Conservation (phyloP, 2,113 vertebrate genomes). For the Rousettus leschenaultii region DNA sequence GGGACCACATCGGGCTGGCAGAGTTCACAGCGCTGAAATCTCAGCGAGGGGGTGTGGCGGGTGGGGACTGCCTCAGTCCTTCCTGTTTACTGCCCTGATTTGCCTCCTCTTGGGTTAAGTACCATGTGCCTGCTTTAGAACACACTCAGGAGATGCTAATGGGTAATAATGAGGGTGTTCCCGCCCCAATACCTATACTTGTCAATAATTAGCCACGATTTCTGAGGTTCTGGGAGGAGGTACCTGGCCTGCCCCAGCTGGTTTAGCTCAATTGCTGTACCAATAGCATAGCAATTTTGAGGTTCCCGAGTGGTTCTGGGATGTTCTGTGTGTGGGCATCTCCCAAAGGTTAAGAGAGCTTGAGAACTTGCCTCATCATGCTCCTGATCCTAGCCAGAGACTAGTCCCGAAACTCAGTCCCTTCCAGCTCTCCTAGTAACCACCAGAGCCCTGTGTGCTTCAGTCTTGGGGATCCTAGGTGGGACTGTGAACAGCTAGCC, state of each 20-base stretch:
- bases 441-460: background rate
- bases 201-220: constrained; percentile 59
- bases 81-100: constrained; percentile 62
- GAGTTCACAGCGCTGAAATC: background rate
- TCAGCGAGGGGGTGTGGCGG: constrained; percentile 15
- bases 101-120: background rate
- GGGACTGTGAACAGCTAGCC: background rate
- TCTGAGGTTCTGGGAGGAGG: constrained; percentile 51
- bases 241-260: background rate
- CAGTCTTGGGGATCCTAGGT: background rate
- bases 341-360: background rate
- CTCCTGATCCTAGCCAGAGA: background rate
- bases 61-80: background rate
- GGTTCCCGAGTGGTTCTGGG: background rate
- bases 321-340: background rate
- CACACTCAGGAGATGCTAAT: constrained; percentile 13
- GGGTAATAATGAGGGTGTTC: constrained; percentile 42
- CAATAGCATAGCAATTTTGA: background rate
- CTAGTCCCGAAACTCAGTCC: background rate
- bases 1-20: background rate
- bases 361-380: background rate
- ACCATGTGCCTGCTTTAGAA: background rate
- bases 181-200: constrained; percentile 32
- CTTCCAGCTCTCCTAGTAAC: background rate
- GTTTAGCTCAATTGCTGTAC: background rate